phyloP scores from a whole-genome alignment of 2,113 vertebrate genomes.

The Perognathus longimembris region DNA sequence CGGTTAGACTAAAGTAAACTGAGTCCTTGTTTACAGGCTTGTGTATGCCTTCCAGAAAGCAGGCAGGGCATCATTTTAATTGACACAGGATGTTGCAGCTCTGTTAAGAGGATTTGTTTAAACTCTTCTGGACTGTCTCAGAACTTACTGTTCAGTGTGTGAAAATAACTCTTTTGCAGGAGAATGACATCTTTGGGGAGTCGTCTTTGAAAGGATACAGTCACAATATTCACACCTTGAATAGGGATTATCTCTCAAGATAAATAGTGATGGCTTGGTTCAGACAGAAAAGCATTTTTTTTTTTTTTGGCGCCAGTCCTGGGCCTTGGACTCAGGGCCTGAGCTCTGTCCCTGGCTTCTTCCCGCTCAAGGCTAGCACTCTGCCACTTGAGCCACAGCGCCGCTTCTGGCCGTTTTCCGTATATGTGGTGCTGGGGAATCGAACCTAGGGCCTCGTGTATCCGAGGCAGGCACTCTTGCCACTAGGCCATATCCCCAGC shows the following conservation, averaged over 20 bases:
- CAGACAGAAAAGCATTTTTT: slow-evolving; percentile 53
- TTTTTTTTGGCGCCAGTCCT: too few species aligned
- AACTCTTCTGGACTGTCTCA: slow-evolving; percentile 32
- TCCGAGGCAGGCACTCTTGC: too few species aligned
- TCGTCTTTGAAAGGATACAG: slow-evolving; percentile 58
- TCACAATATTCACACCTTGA: slow-evolving; percentile 46
- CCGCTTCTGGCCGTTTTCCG: too few species aligned
- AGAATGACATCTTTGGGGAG: slow-evolving; percentile 62
- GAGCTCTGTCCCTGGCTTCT: too few species aligned
- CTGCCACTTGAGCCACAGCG: too few species aligned
- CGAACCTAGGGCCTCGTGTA: too few species aligned
- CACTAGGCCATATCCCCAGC: too few species aligned
- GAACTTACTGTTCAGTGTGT: slow-evolving; percentile 6
- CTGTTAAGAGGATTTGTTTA: slow-evolving; percentile 41
- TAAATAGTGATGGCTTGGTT: slow-evolving; percentile 34
- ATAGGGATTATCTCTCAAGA: slow-evolving; percentile 72
- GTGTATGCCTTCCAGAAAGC: slow-evolving; percentile 28
- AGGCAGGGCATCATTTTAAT: neutral
- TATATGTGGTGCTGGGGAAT: too few species aligned
- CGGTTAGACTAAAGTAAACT: neutral
- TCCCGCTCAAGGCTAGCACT: too few species aligned
- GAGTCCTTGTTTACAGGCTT: neutral
- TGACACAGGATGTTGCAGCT: slow-evolving; percentile 43
- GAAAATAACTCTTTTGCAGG: slow-evolving; percentile 56
- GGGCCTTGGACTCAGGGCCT: too few species aligned